A percentile compares a stretch with the other conserved stretches of the same genome.
phyloP scores from a whole-genome alignment of 2,888 invertebrate genomes.

The Clivina fossor region DNA sequence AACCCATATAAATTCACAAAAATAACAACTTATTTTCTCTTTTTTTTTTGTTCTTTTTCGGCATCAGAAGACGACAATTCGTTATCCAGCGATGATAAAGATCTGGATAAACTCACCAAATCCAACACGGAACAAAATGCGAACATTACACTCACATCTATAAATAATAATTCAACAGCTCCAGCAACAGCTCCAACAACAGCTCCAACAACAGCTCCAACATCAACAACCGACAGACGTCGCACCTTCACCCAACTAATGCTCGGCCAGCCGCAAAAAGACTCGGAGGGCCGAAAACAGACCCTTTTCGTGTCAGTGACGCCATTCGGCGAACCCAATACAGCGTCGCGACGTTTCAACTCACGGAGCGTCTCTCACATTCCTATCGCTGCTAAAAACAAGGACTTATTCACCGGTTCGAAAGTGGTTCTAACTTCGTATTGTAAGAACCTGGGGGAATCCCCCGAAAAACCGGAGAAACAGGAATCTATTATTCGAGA shows the following conservation, averaged over 20 bases:
- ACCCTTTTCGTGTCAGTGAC: conserved; percentile 79
- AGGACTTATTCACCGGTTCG: conserved; percentile 50
- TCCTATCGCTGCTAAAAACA: conserved; percentile 43
- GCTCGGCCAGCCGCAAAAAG: conserved; percentile 74
- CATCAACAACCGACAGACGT: conserved; percentile 51
- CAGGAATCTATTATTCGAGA: too few relatives aligned
- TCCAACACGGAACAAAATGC: conserved; percentile 89
- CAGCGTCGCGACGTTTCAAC: conserved; percentile 36
- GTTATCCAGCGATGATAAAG: conserved; percentile 66
- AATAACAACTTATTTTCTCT: too few relatives aligned
- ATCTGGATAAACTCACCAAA: conserved; percentile 76
- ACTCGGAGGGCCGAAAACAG: conserved; percentile 76
- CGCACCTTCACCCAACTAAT: conserved; percentile 68
- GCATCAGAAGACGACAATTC: conserved; percentile 45
- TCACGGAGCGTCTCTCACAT: conserved; percentile 45
- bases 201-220: too few relatives aligned
- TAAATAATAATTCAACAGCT: too few relatives aligned
- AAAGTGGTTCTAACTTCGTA: conserved; percentile 62
- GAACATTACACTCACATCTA: conserved; percentile 73
- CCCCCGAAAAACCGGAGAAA: too few relatives aligned
- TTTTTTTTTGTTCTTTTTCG: too few relatives aligned
- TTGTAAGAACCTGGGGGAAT: conserved; percentile 54
- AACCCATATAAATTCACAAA: too few relatives aligned
- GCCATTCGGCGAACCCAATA: conserved; percentile 63
- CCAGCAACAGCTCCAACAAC: too few relatives aligned